phyloP scores from a whole-genome alignment of 2,797 vertebrate species.

The Merluccius polli region DNA sequence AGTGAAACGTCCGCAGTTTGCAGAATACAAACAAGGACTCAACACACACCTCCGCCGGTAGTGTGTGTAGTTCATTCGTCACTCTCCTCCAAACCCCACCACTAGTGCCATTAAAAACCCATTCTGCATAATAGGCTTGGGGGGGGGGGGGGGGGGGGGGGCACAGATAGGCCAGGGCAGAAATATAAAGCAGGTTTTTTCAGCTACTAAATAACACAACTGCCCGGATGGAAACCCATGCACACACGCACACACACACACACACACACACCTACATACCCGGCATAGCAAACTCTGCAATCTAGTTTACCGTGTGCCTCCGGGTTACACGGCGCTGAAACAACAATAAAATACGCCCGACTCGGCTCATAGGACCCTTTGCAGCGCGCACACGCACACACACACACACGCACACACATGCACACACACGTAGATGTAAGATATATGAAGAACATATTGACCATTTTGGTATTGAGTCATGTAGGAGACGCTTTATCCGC shows the following conservation, averaged over 20 bases:
- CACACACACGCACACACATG: background rate
- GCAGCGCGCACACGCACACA: background rate
- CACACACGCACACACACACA: background rate
- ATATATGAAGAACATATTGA: background rate
- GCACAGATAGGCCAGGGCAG: conserved; percentile 35
- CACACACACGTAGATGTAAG: background rate
- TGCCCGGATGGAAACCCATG: background rate
- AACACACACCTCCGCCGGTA: conserved; percentile 54
- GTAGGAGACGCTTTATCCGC: background rate
- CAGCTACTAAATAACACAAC: conserved; percentile 4
- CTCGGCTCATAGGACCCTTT: background rate
- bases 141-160: conserved; percentile 9
- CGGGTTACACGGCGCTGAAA: background rate
- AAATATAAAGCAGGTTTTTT: conserved; percentile 12
- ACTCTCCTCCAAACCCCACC: conserved; percentile 46
- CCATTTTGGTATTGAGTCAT: background rate
- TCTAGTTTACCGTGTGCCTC: background rate
- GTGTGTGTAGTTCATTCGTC: conserved; percentile 53
- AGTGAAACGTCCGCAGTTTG: conserved; percentile 39
- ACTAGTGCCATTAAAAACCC: conserved; percentile 55
- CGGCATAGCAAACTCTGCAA: background rate
- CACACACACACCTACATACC: background rate
- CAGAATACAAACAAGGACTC: conserved; percentile 49
- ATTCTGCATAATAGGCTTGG: conserved; percentile 49
- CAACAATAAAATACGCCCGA: background rate